Evolutionary conservation across 2,888 invertebrate genomes (phyloP).

Genomic region (Heterodera filipjevi): DNA sequence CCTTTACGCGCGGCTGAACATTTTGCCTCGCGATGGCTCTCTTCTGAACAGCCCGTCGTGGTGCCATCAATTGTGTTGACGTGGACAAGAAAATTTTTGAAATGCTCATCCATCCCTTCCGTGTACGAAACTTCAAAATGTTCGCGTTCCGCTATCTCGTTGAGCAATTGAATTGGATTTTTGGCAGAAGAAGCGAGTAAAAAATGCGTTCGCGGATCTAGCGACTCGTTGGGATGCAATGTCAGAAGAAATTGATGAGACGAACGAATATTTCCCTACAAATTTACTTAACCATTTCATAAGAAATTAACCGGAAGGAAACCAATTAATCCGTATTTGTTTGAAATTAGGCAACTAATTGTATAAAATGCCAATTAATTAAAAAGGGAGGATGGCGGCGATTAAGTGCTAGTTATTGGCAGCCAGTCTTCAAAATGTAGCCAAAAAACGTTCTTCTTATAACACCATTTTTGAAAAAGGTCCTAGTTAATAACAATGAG

Average conservation of each 20-base stretch:
- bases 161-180: not conserved
- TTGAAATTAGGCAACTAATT: no score
- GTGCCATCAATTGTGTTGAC: conserved; percentile 9
- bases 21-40: not conserved
- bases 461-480: no score
- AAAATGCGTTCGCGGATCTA: conserved; percentile 22
- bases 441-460: no score
- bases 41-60: not conserved
- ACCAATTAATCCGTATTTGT: no score
- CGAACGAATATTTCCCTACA: not conserved
- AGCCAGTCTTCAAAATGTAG: no score
- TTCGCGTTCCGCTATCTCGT: not conserved
- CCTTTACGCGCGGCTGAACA: conserved; percentile 12
- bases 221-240: conserved; percentile 15
- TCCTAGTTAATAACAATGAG: no score
- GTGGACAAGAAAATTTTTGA: not conserved
- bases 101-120: not conserved
- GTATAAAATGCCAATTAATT: no score
- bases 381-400: no score
- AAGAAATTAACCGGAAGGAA: not conserved
- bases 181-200: conserved; percentile 1
- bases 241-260: conserved; percentile 21
- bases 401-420: no score
- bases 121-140: not conserved
- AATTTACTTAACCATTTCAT: not conserved